Evolutionary conservation across 2,113 vertebrate genomes (phyloP).

Genomic region (Anhinga anhinga): DNA sequence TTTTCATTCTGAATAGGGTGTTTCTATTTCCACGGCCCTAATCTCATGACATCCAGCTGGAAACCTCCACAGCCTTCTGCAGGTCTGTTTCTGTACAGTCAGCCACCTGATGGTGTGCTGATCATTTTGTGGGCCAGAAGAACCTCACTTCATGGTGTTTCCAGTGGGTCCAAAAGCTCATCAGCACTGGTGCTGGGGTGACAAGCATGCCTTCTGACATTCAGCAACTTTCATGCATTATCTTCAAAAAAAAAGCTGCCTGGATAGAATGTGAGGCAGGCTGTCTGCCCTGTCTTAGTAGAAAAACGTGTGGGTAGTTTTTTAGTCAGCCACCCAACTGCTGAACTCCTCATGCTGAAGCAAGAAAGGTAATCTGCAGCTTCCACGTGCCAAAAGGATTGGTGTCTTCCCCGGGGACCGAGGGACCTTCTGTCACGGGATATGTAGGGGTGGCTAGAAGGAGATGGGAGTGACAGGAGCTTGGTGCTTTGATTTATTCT

Average conservation of each 20-base stretch:
- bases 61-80: background rate
- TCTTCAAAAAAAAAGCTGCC: background rate
- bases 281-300: background rate
- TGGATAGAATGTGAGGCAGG: background rate
- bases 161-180: rapidly evolving
- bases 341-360: background rate
- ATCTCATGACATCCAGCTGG: background rate
- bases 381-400: rapidly evolving
- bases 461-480: background rate
- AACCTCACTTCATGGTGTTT: background rate
- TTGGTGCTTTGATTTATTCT: background rate
- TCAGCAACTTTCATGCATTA: background rate
- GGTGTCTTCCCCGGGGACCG: rapidly evolving
- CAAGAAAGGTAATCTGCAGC: too few species aligned
- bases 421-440: background rate
- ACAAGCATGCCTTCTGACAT: rapidly evolving
- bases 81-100: background rate
- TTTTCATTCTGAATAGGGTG: background rate
- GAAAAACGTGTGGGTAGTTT: background rate
- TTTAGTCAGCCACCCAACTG: background rate
- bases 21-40: background rate
- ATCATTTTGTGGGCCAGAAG: background rate
- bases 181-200: background rate
- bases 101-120: too few species aligned
- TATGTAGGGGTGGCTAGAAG: rapidly evolving